Base-by-base conservation (phyloP, 2,797 vertebrate species). In the Chaenodraco wilsoni region DNA sequence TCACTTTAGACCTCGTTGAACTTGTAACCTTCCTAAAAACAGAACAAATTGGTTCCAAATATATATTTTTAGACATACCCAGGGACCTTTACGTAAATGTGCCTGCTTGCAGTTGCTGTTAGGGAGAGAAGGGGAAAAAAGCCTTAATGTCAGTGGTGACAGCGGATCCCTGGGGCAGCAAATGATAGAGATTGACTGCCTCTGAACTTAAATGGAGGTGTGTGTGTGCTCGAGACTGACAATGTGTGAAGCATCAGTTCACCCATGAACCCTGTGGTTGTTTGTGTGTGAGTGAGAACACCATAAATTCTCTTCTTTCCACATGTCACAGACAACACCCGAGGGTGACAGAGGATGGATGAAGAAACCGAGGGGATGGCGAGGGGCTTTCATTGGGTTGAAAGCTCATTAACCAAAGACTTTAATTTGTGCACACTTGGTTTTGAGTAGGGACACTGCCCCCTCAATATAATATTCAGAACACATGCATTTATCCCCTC, bases 321-420 rank as follows among this genome's bases (percentile, higher is more conserved):
- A 66, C 57, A 65, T 66, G 58, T 65, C 61, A 65, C 52, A 65
- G 27, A 66, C 54, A 55, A 46, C 48, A 79, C 54, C 79, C 74
- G 33, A 58, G 67, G 59, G 59, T 41, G 63, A 58, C 54, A 55
- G 41, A 52, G 69, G n/a, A 69, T 70, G 43, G 41, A 56, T 63
- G 56, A 44, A 19, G 40, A 37, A 9, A 37, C 6, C 1, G 33
- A 37, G 33, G 33, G 33, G 33, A 37, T 37, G 21, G 45, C 33
- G 27, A n/a, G 54, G 7, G 45, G 16, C 23, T 27, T 27, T 27
- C 3, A 12, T 1, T 37, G 51, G 41, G 19, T 44, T 79, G 59
- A 84, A 27, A 76, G 66, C 87, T 88, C 85, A 88, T 90, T 91
- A 88, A 67, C 49, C 66, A 71, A 84, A 87, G 73, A 76, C 71